Evolutionary conservation across 2,888 invertebrate genomes (phyloP).

Genomic region (Watsonalla binaria): DNA sequence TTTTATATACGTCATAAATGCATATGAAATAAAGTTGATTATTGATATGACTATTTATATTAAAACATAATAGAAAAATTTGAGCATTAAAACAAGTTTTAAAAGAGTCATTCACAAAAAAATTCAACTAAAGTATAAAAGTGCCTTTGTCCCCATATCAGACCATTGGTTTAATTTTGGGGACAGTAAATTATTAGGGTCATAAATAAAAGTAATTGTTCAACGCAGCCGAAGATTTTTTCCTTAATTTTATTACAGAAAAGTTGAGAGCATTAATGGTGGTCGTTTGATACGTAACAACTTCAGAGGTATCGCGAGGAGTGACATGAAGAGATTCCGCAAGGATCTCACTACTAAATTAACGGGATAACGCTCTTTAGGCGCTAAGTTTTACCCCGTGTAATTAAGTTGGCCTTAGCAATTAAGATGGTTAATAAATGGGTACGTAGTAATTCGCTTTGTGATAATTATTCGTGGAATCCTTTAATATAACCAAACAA

Average conservation of each 20-base stretch:
- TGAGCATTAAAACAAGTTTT: background rate
- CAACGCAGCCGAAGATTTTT: constrained; percentile 63
- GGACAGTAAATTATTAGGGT: constrained; percentile 65
- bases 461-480: constrained; percentile 72
- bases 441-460: constrained; percentile 70
- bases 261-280: constrained; percentile 59
- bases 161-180: constrained; percentile 53
- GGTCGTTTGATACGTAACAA: constrained; percentile 47
- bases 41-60: too few species aligned
- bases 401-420: constrained; percentile 75
- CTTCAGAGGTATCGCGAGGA: constrained; percentile 45
- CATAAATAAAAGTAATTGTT: constrained; percentile 72
- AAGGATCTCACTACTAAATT: constrained; percentile 59
- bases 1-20: too few species aligned
- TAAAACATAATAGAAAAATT: background rate
- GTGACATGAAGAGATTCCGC: constrained; percentile 60
- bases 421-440: constrained; percentile 77
- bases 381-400: constrained; percentile 67
- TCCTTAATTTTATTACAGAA: constrained; percentile 68
- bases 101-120: constrained; percentile 12
- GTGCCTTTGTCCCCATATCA: constrained; percentile 46
- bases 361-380: constrained; percentile 67
- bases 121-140: constrained; percentile 48
- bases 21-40: too few species aligned
- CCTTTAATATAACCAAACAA: constrained; percentile 72